Conservation (phyloP, 1,140 invertebrate genomes). For the Bombus balteatus region DNA sequence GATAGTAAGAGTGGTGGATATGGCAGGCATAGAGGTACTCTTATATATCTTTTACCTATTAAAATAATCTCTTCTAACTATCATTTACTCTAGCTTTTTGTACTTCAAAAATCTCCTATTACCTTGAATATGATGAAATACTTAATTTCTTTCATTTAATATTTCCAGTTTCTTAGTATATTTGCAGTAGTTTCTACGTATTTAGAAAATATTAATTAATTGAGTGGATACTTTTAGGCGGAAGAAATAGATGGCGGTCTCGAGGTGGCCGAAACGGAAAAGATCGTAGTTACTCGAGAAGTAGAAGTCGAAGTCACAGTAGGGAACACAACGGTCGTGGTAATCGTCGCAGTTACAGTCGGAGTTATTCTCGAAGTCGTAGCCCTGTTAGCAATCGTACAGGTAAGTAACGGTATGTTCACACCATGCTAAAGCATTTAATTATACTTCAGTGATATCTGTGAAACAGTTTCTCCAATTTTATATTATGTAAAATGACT, state of each 20-base stretch:
- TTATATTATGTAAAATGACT: conserved; percentile 19
- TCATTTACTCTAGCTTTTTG: not conserved
- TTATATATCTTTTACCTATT: not conserved
- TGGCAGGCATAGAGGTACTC: conserved; percentile 76
- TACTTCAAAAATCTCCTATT: no score
- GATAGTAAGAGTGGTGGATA: conserved; percentile 78
- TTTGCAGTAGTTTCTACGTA: no score
- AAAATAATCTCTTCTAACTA: no score
- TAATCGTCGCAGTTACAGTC: conserved; percentile 77
- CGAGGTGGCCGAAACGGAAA: conserved; percentile 74
- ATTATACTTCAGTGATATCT: no score
- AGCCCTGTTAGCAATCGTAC: conserved; percentile 77
- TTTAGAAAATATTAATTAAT: not conserved
- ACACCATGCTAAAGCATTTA: not conserved
- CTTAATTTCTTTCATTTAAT: not conserved
- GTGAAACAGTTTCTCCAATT: not conserved
- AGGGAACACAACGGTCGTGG: conserved; percentile 79
- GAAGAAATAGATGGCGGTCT: conserved; percentile 79
- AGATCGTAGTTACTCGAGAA: conserved; percentile 78
- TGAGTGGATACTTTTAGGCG: conserved; percentile 63
- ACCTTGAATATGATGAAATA: no score
- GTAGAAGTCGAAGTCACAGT: conserved; percentile 79
- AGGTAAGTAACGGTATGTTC: conserved; percentile 72
- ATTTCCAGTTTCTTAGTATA: not conserved
- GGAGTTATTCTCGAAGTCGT: conserved; percentile 80